Base-by-base conservation (phyloP, 1,140 invertebrate genomes). In the Caenorhabditis brenneri region DNA sequence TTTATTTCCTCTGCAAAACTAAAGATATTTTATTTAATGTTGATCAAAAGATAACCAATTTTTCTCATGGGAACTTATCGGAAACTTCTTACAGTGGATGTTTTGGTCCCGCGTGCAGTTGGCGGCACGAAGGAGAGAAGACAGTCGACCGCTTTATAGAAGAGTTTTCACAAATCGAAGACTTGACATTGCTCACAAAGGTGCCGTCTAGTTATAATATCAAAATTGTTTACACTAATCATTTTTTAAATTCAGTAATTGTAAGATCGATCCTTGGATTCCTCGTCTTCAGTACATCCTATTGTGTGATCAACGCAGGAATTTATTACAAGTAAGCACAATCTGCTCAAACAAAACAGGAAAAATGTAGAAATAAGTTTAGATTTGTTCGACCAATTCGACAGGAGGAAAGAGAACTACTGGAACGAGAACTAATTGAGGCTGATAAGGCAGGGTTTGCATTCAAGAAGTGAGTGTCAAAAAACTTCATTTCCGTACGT, bases 371-470 rank as follows among this genome's bases (percentile, higher is more conserved):
- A 22, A 16, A 4, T 27, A 29, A 27, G 16, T 80, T 4, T 16
- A 81, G 80, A 42, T 81, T 58, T 79, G 83, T 88, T 7, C 83
- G 88, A 36, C 89, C 89, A 6, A 42, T 89, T n/a, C 55, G 85
- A 15, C 85, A 86, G 48, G 85, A 90, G 51, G 86, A 89, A 69
- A 36, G 84, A 12, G 86, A 89, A 84, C 24, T 74, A 31, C 74
- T 89, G 3, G 88, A 89, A 58, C 24, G 85, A 36, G 88, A 89
- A 69, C 86, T 89, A n/a, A 89, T 89, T 81, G 88, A 89, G 74
- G 88, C 88, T n/a, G 89, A 89, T 79, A 79, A 80, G 29, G 88
- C 88, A 19, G 88, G 88, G 51, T 89, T 88, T 58, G 58, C 36
- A 42, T 49, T 69, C 31, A 51, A 48, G n/a, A 60, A 74, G 42